Base-by-base conservation (phyloP, 2,113 vertebrate genomes). In the Ranitomeya imitator region DNA sequence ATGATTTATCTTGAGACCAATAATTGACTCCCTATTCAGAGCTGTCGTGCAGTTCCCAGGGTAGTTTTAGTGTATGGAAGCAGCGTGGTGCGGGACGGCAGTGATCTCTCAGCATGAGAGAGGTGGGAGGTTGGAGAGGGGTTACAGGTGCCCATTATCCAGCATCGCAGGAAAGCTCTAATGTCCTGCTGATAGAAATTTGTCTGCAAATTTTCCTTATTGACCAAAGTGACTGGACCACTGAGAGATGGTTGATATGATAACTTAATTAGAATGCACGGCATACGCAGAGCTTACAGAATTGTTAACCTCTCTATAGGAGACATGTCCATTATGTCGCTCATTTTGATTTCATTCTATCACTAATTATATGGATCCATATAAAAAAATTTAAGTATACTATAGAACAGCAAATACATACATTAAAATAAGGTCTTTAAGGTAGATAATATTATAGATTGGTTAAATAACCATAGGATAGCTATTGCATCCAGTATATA, bases 111-210 rank as follows among this genome's bases (percentile, higher is more conserved):
- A 92, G 90, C 92, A 90, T 93, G 93, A 92, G 92, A 80, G 18
- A 90, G 92, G 91, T 88, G 92, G 91, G 54, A 92, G 95, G 92
- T 94, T 95, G 91, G 93, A 92, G 90, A 77, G 91, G 93, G 95
- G 95, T 94, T 94, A 93, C 96, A 96, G 96, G 96, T 96, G 95
- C 94, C 96, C 97, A 97, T 97, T 92, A 96, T 94, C 92, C 92
- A 18, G 90, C 95, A 93, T 95, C 1, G 52, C 95, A 94, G 95
- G 95, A 94, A 90, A 90, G 91, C 94, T 92, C 92, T 92, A 91
- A 94, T 91, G 6, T 95, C 98, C 97, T 69, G 97, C 97, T 97
- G 97, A 95, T 96, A 93, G 94, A 97, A 98, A 99, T 98, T 99
- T 97, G 96, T 97, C 91, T 91, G 94, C 95, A 94, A 94, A 93